These are phyloP conservation scores for Papilio xuthus DNA, from an alignment of 1,140 invertebrate species.

Conservation along the genomic window DNA sequence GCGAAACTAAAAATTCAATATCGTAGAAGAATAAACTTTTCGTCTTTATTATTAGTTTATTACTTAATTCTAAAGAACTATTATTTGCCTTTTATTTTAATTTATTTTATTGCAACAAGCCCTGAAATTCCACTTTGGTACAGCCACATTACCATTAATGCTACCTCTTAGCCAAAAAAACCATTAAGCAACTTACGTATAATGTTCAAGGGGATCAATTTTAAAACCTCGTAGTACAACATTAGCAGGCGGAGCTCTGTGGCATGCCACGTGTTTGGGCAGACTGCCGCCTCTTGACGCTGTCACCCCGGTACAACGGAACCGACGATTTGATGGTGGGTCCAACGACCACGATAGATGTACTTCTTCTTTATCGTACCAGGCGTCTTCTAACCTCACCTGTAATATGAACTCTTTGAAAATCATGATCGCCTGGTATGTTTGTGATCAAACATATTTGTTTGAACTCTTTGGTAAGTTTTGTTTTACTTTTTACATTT, in stretches of 20 bases:
- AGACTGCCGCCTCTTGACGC: constrained; percentile 60
- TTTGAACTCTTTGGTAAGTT: neutral
- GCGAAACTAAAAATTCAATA: neutral
- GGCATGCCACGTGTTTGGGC: constrained; percentile 71
- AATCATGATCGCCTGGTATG: constrained; percentile 21
- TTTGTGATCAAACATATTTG: neutral
- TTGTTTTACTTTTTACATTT: neutral
- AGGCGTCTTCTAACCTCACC: constrained; percentile 67
- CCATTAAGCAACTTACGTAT: constrained; percentile 61
- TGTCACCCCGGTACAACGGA: constrained; percentile 70
- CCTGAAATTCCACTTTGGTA: too few relatives aligned
- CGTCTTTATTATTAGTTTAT: too few relatives aligned
- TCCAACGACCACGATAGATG: constrained; percentile 69
- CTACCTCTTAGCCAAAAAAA: neutral
- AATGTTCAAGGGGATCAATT: constrained; percentile 66
- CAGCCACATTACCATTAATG: neutral
- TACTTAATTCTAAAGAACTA: neutral
- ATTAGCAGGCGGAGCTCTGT: constrained; percentile 66
- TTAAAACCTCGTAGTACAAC: constrained; percentile 69
- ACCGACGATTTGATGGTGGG: constrained; percentile 57
- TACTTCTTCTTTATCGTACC: constrained; percentile 73
- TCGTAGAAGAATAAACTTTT: too few relatives aligned
- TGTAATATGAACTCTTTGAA: constrained; percentile 38
- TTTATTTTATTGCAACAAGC: too few relatives aligned
- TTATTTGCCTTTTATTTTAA: too few relatives aligned